A percentile compares a stretch with the other conserved stretches of the same genome.
These are phyloP conservation scores for Pristionchus japonicus DNA, from an alignment of 2,888 invertebrate genomes.

Conservation along the genomic window DNA sequence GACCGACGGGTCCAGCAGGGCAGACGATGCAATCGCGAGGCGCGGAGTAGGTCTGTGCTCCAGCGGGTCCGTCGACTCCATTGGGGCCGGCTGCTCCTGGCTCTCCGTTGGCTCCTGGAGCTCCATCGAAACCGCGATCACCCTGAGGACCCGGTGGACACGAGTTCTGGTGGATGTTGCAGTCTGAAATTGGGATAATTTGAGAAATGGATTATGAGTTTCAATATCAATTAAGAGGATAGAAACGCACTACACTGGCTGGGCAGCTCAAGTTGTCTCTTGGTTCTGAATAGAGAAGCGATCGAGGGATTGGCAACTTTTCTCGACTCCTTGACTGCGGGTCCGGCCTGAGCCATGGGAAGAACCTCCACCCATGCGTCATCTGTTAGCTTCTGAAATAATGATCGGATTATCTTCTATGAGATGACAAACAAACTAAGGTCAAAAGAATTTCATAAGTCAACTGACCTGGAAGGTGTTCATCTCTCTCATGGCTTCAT, in stretches of 20 bases:
- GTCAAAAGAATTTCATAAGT: neutral
- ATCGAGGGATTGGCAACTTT: constrained; percentile 17
- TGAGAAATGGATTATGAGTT: neutral
- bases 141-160: constrained; percentile 64
- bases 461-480: constrained; percentile 50
- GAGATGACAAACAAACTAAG: neutral
- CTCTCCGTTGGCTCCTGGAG: constrained; percentile 54
- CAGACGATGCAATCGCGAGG: constrained; percentile 56
- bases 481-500: constrained; percentile 56
- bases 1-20: constrained; percentile 58
- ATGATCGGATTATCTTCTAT: no score
- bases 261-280: constrained; percentile 45
- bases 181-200: constrained; percentile 1
- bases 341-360: constrained; percentile 31
- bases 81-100: constrained; percentile 53
- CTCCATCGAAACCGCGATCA: constrained; percentile 58
- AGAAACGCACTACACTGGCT: constrained; percentile 42
- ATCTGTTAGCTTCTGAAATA: constrained; percentile 16
- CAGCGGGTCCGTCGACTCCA: constrained; percentile 53
- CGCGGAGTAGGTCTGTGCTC: neutral
- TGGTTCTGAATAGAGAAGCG: constrained; percentile 28
- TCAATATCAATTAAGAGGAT: neutral
- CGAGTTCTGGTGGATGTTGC: constrained; percentile 48
- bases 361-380: constrained; percentile 45
- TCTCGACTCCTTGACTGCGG: neutral